phyloP scores from a whole-genome alignment of 2,888 invertebrate species.

The Aricia artaxerxes region DNA sequence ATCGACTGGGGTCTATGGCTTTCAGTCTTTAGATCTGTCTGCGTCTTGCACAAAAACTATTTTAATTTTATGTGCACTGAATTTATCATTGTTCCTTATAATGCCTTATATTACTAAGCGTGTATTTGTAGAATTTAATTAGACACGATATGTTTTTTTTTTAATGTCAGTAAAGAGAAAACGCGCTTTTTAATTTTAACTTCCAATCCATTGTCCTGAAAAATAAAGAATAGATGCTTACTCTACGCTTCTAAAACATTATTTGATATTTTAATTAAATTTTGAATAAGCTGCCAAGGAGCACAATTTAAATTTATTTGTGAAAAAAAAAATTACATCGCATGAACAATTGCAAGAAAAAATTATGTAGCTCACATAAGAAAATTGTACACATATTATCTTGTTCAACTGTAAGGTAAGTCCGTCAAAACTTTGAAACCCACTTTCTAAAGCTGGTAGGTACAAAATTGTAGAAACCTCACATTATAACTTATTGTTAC shows the following conservation, averaged over 20 bases:
- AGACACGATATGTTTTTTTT: background rate
- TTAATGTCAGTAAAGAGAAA: background rate
- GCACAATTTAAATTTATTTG: background rate
- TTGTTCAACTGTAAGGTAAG: background rate
- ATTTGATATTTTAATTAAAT: background rate
- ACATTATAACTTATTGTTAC: conserved; percentile 25
- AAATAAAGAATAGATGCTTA: background rate
- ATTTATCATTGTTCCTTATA: background rate
- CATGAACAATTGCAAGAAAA: background rate
- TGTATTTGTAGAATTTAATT: background rate
- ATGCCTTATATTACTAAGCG: background rate
- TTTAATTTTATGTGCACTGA: conserved; percentile 1
- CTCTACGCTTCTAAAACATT: background rate
- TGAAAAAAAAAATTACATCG: too few relatives aligned
- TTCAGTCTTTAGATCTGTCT: conserved; percentile 11
- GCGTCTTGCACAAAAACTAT: background rate
- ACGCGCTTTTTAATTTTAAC: background rate
- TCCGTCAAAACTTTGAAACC: background rate
- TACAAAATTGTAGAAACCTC: background rate
- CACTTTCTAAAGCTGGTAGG: background rate
- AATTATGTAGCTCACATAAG: background rate
- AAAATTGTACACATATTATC: background rate
- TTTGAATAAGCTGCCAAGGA: background rate
- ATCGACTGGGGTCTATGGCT: conserved; percentile 5
- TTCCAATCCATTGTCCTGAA: background rate